phyloP scores from a whole-genome alignment of 1,140 invertebrate species.

The Bombus balteatus region DNA sequence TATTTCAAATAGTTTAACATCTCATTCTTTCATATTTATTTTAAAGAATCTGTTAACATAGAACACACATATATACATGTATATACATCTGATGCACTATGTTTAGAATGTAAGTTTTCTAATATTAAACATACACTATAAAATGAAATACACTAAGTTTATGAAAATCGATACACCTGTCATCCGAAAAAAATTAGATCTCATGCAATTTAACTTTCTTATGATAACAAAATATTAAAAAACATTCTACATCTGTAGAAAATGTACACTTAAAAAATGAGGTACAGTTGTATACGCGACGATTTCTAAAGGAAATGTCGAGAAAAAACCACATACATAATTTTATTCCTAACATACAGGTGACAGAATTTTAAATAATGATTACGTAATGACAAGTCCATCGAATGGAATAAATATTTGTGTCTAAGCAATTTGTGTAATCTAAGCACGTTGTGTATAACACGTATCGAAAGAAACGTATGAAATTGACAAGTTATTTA shows the following conservation, averaged over 20 bases:
- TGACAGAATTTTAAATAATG: conserved; percentile 49
- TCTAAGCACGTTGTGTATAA: conserved; percentile 25
- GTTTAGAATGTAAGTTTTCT: background rate
- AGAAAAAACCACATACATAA: background rate
- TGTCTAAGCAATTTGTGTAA: conserved; percentile 2
- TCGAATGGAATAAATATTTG: conserved; percentile 56
- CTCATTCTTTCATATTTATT: conserved; percentile 18
- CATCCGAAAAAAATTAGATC: background rate
- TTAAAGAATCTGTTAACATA: conserved; percentile 21
- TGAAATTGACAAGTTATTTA: background rate
- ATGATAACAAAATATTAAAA: conserved; percentile 4
- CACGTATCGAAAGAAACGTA: conserved; percentile 2
- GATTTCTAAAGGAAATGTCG: background rate
- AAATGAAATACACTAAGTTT: background rate
- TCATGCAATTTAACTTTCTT: conserved; percentile 5
- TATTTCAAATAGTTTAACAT: conserved; percentile 20
- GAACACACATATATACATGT: background rate
- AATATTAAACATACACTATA: conserved; percentile 1
- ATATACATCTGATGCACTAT: conserved; percentile 6
- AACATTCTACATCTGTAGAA: background rate
- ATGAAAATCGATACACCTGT: background rate
- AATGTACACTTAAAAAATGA: background rate
- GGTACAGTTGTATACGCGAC: background rate
- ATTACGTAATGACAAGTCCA: conserved; percentile 62
- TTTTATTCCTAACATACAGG: background rate